phyloP scores from a whole-genome alignment of 2,888 invertebrate species.

The Nephrotoma appendiculata region DNA sequence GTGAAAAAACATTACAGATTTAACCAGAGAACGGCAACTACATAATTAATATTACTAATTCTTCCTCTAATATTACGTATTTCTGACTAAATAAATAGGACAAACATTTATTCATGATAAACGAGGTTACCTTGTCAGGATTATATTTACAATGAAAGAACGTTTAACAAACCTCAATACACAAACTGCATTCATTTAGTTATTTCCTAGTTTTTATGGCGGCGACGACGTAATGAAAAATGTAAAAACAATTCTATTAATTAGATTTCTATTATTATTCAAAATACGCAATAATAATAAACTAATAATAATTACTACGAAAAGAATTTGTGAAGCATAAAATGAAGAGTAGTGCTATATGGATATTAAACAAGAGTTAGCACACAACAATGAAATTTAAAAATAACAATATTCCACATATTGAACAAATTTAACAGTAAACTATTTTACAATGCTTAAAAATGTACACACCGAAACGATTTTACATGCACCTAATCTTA shows the following conservation, averaged over 20 bases:
- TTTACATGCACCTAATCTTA: background rate
- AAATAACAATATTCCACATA: background rate
- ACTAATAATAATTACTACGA: background rate
- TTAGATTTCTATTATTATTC: background rate
- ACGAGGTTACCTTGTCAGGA: background rate
- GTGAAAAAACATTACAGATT: no score
- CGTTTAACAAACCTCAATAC: background rate
- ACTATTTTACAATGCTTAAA: background rate
- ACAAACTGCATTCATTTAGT: background rate
- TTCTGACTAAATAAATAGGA: background rate
- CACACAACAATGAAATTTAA: background rate
- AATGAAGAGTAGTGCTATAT: background rate
- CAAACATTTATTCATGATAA: background rate
- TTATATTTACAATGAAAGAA: background rate
- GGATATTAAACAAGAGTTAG: background rate
- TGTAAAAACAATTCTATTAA: background rate
- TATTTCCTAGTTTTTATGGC: background rate
- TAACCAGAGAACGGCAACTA: no score
- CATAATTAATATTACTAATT: no score
- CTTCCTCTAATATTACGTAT: background rate
- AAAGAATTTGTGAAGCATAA: background rate
- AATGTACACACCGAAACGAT: background rate
- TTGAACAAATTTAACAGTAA: background rate
- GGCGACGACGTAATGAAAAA: background rate
- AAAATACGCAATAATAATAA: background rate